phyloP scores from a whole-genome alignment of 1,140 invertebrate species.

The Magallana gigas region DNA sequence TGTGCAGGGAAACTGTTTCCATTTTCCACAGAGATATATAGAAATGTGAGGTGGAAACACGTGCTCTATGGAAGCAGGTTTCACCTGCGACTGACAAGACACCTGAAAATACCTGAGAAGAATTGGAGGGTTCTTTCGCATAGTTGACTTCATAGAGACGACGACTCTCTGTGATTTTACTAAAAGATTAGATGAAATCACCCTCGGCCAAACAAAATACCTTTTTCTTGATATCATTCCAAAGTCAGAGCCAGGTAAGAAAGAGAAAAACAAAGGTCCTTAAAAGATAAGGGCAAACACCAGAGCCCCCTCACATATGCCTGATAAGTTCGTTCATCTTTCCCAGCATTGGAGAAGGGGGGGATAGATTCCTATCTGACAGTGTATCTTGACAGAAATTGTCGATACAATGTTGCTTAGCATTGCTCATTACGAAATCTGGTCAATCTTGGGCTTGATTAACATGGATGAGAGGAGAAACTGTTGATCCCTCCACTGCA shows the following conservation, averaged over 20 bases:
- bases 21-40: neutral
- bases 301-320: neutral
- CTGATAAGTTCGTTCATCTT: slow-evolving; percentile 3
- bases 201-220: slow-evolving; percentile 8
- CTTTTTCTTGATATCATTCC: slow-evolving; percentile 29
- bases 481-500: neutral
- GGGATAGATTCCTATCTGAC: neutral
- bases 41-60: neutral
- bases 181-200: slow-evolving; percentile 16
- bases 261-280: neutral
- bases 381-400: neutral
- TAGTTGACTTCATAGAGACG: neutral
- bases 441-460: slow-evolving; percentile 14
- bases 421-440: slow-evolving; percentile 31
- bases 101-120: slow-evolving; percentile 18
- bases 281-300: neutral
- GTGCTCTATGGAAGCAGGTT: neutral
- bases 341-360: neutral
- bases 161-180: neutral
- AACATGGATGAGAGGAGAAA: neutral
- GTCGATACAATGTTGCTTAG: slow-evolving; percentile 14
- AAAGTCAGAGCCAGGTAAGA: slow-evolving; percentile 12
- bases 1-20: neutral
- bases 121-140: neutral
- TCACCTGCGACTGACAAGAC: neutral